Percentiles rank a stretch among this genome's conserved stretches.
phyloP scores from a whole-genome alignment of 2,797 vertebrate genomes.

The Acipenser transmontanus region DNA sequence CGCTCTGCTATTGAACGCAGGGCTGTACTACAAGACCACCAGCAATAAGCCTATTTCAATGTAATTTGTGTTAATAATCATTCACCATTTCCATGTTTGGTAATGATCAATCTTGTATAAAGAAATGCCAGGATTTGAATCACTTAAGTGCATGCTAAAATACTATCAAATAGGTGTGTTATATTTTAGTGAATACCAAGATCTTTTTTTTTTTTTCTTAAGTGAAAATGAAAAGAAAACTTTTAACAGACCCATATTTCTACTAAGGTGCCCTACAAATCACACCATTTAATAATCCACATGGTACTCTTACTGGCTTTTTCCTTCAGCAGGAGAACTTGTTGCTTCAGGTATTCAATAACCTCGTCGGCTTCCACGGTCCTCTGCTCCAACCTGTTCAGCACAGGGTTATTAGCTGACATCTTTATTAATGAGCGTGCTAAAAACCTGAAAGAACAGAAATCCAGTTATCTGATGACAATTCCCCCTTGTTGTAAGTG shows the following conservation, averaged over 20 bases:
- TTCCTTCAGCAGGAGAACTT: slow-evolving; percentile 89
- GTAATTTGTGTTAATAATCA: too few relatives aligned
- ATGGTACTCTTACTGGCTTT: slow-evolving; percentile 79
- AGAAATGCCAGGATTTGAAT: too few relatives aligned
- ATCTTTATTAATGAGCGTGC: slow-evolving; percentile 73
- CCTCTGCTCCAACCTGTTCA: slow-evolving; percentile 86
- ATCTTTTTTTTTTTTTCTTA: not conserved
- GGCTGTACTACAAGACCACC: too few relatives aligned
- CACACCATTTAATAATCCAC: not conserved
- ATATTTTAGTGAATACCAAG: not conserved
- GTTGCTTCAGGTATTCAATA: slow-evolving; percentile 92
- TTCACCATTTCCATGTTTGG: too few relatives aligned
- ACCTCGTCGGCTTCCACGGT: slow-evolving; percentile 90
- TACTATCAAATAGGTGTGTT: too few relatives aligned
- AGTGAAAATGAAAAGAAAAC: not conserved
- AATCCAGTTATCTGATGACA: not conserved
- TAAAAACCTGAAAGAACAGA: slow-evolving; percentile 63
- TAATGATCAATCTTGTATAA: too few relatives aligned
- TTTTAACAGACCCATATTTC: not conserved
- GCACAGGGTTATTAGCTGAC: slow-evolving; percentile 72
- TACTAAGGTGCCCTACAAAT: not conserved
- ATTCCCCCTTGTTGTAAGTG: too few relatives aligned
- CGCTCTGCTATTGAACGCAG: too few relatives aligned
- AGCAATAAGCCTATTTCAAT: too few relatives aligned
- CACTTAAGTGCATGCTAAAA: too few relatives aligned